Percentiles rank a stretch among this genome's conserved stretches.
These are phyloP conservation scores for Chloroceryle amazona DNA, from an alignment of 2,797 vertebrate genomes.

Conservation along the genomic window DNA sequence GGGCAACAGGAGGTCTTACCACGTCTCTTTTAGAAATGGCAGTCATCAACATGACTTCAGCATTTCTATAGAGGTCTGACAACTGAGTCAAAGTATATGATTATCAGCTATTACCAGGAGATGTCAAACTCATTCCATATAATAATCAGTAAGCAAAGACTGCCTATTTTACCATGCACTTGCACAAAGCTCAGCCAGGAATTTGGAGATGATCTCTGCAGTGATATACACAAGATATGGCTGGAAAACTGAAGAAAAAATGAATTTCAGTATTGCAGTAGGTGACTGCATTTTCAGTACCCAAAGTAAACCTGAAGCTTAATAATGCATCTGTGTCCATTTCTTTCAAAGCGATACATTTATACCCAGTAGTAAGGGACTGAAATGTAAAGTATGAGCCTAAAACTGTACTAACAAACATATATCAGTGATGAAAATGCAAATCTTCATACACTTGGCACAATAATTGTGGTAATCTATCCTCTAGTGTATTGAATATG, in stretches of 20 bases:
- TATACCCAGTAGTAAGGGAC: neutral
- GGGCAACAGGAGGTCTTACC: neutral
- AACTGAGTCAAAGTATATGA: neutral
- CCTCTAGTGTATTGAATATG: neutral
- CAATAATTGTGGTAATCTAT: neutral
- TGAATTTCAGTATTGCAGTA: neutral
- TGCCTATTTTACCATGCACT: neutral
- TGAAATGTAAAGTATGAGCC: neutral
- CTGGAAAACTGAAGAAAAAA: neutral
- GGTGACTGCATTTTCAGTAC: neutral
- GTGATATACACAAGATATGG: neutral
- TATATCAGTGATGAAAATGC: neutral
- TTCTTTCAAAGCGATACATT: neutral
- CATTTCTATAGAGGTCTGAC: neutral
- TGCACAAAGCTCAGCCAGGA: neutral
- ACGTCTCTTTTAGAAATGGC: neutral
- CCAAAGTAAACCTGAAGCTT: neutral
- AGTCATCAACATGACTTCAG: neutral
- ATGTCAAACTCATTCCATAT: neutral
- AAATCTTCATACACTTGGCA: neutral
- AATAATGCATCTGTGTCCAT: neutral
- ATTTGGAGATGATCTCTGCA: neutral
- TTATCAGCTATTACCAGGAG: neutral
- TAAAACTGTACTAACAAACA: neutral
- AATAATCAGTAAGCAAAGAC: neutral